Base-by-base conservation (phyloP, 2,888 invertebrate genomes). In the Hemithea aestivaria region DNA sequence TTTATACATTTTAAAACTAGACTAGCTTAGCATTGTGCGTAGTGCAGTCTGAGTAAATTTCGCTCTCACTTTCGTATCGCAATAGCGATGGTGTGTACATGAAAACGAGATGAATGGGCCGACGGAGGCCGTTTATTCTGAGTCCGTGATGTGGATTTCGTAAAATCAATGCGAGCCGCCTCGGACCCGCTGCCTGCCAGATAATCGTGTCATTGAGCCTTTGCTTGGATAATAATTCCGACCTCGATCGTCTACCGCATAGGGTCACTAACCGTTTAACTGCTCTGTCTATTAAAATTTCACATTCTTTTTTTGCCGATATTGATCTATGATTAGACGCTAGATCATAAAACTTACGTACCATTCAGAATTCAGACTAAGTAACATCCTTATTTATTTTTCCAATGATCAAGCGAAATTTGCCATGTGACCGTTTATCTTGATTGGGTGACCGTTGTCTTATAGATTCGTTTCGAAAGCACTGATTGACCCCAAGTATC, bases 81-180 rank as follows among this genome's bases (percentile, higher is more conserved):
- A 80, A 80, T 73, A 81, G 76, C 74, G 63, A 62, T 58, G 69
- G 67, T 73, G 70, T 75, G 76, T 80, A 82, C 80, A 83, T 80
- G 81, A 80, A 83, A 85, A 83, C 81, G 83, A 85, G 84, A 84
- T 85, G 85, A 87, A 85, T 85, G 84, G 79, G 71, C 62, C 74
- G 76, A 68, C 78, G 70, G 77, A 77, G 79, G 70, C 75, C 75
- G 81, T 81, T 80, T 75, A 71, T 80, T 82, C 76, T 67, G 69
- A 76, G 71, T 67, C 72, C 67, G 79, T 78, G 74, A 75, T 82
- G 79, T 76, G 78, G 75, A 81, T 80, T 83, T 83, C 74, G 78
- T 76, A 79, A 82, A 84, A 84, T 82, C 84, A 81, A 82, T 84
- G 78, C 67, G 60, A 62, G 64, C 62, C 74, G 75, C 76, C 79